Base-by-base conservation (phyloP, 2,797 vertebrate genomes). In the Liasis olivaceus region DNA sequence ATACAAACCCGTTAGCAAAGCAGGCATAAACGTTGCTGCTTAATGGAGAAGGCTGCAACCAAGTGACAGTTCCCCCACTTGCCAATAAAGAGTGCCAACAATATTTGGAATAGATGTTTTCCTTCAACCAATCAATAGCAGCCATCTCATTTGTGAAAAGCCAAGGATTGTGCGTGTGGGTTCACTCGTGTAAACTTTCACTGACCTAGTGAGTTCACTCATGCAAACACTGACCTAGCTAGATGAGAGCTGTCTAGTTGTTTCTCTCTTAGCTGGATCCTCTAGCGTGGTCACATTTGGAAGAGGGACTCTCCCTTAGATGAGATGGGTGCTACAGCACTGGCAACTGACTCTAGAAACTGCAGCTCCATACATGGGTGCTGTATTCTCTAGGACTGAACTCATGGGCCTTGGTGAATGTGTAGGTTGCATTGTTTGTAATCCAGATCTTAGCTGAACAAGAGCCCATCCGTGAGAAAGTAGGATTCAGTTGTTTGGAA, bases 21-120 rank as follows among this genome's bases (percentile, higher is more conserved):
- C 92, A 92, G 91, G 90, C 88, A 47, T 54, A 90, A 90, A 90
- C 56, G 92, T 91, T 93, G 86, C 56, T 92, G 64, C 94, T 28
- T 95, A 91, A 95, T 93, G 95, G 94, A 93, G 69, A 95, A 93
- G 93, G 93, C 95, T 56, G 89, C 77, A 89, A 92, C 94, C 94
- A 96, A 96, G 51, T 31, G 93, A 93, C 94, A 47, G 47, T 95
- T 95, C 90, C 51, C 85, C 85, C 14, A 26, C 59, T 93, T 91
- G 69, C 69, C 47, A 90, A 77, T 14, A 62, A 87, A 90, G n/a
- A 17, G 58, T 56, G 5, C 15, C 13, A 81, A 24, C 22, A n/a
- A 93, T 54, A 15, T 58, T 62, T 5, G 11, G 26, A 11, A 59
- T 20, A 31, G n/a, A 69, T 22, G 1, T 7, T 8, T 8, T 15